phyloP scores from a whole-genome alignment of 2,888 invertebrate species.

The Caenorhabditis sp. region DNA sequence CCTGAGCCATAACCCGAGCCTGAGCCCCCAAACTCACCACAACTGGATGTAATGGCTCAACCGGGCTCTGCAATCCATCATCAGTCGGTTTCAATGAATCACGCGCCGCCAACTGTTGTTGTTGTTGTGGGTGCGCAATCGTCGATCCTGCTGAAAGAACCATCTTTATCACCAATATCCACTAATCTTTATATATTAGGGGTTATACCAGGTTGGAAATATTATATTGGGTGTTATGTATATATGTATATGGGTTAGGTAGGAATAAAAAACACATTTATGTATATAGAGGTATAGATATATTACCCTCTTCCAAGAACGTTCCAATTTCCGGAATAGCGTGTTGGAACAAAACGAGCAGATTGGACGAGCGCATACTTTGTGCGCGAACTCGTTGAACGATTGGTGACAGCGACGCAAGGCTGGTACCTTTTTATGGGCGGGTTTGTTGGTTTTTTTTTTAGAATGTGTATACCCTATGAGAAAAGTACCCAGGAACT shows the following conservation, averaged over 20 bases:
- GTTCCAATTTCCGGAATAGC: conserved; percentile 28
- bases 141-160: conserved; percentile 18
- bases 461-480: too few relatives aligned
- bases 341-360: conserved; percentile 34
- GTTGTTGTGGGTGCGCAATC: not conserved
- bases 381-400: conserved; percentile 28
- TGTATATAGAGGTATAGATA: not conserved
- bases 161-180: too few relatives aligned
- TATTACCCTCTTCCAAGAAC: conserved; percentile 24
- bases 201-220: not conserved
- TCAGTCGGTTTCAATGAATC: conserved; percentile 39
- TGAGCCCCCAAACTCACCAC: too few relatives aligned
- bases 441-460: too few relatives aligned
- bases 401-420: conserved; percentile 32
- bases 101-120: conserved; percentile 23
- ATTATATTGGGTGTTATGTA: not conserved
- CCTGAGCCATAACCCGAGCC: too few relatives aligned
- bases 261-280: not conserved
- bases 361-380: conserved; percentile 27
- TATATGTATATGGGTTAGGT: not conserved
- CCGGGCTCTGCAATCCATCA: conserved; percentile 19
- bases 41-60: conserved; percentile 21
- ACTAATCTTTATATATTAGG: not conserved
- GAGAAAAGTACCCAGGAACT: too few relatives aligned
- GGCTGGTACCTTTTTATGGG: conserved; percentile 10